Base-by-base conservation (phyloP, 2,797 vertebrate genomes). In the Cuculus canorus region DNA sequence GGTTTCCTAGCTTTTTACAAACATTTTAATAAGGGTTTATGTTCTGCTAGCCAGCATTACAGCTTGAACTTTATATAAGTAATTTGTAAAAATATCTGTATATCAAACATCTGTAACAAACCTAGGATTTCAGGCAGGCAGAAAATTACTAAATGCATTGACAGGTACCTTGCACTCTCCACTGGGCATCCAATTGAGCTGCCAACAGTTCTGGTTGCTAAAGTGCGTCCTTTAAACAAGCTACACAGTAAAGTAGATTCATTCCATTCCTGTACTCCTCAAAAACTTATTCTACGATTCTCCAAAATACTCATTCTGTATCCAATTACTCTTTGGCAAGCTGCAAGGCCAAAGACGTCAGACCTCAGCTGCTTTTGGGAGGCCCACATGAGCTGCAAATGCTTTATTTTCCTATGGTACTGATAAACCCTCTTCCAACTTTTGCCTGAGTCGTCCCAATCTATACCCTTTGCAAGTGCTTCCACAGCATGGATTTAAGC, bases 201-300 rank as follows among this genome's bases (percentile, higher is more conserved):
- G 73, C 80, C 86, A 77, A 70, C 7, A 92, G 14, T 27, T 75
- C 52, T 80, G 70, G 37, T 45, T 90, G 73, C 66, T 57, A 91
- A 47, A 88, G 45, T 2, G 12, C 27, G 33, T 76, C 50, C 68
- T 79, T 88, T 76, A 92, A 90, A 76, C n/a, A 86, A 82, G 35
- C 54, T 63, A 75, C n/a, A 72, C 7, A n/a, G 77, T 33, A 56
- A 93, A 94, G 24, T n/a, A 65, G 56, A 60, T 33, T 85, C 41
- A 56, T 77, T 86, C 73, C 53, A 91, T 77, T 73, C 27, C 33
- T 88, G 73, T 27, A 47, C 32, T 82, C 66, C 53, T 56, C 53
- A 96, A 91, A 86, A 90, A 95, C 80, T 95, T 96, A 92, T 54
- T 79, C 21, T 45, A 45, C 18, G 18, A 8, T 75, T 84, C 82